Evolutionary conservation across 2,113 vertebrate species (phyloP), one percentile per base, ranked within the genome.

Genomic region (Cyprinodon brontotheroides): DNA sequence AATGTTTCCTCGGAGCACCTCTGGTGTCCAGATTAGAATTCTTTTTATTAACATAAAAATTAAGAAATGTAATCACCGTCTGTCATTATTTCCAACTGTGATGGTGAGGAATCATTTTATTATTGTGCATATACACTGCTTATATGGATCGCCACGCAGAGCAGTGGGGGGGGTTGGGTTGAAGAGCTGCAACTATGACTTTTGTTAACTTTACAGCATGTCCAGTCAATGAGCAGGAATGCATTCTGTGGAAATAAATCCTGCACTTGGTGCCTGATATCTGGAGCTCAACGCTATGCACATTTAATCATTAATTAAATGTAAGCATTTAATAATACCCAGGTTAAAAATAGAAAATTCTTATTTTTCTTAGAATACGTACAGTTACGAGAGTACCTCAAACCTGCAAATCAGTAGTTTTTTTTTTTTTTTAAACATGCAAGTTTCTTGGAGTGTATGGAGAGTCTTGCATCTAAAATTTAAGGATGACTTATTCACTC

Each of bases 361-460:
- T 53, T 20, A 53, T 45, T 65, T 10, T 15, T 29, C 45, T 40
- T 61, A 65, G 15, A 72, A 37, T 40, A 20, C 41, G 61, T 17
- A 78, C 68, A 77, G 77, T 64, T 50, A 59, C 3, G 36, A 65
- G 37, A 45, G 50, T 20, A 15, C 29, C 40, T 85, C 69, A 65
- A 70, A 80, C 70, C 65, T 79, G 65, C 77, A 67, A 77, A 80
- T 29, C 72, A 9, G 74, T 65, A 48, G 29, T 1, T 29, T 29
- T 29, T 29, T 67, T 47, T 50, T 40, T 47, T 62, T 20, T 45
- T 53, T 64, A 81, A 81, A 65, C 29, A 53, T 64, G 50, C 0
- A 53, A 81, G 53, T 77, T 48, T 41, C 12, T 7, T 2, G 70
- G 81, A 83, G 77, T 80, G 84, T 75, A 66, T 12, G 50, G 40